Evolutionary conservation across 53 echinoderm and acorn worm genomes (phyloP), one percentile per base, ranked within the genome.

Genomic region (Holothuria scabra): DNA sequence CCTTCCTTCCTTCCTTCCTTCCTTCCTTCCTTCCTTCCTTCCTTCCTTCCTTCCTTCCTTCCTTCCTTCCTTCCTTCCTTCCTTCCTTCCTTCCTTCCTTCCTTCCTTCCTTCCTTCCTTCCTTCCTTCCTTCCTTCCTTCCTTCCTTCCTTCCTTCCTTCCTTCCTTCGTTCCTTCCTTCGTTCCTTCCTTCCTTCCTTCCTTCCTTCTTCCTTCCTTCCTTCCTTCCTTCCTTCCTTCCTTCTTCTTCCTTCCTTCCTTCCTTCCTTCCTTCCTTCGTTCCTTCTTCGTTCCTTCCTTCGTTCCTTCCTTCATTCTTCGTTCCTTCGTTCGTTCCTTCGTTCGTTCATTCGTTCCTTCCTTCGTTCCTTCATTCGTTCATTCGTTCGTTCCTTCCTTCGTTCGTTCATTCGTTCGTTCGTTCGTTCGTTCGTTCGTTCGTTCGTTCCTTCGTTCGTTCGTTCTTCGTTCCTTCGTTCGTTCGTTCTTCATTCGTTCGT

Each of bases 71-170:
- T n/a, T n/a, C n/a, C 24, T 46, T 28, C 49, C 21, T 8, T 76
- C 30, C 46, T 9, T 46, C 10, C 18, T 8, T 46, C 8, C 11
- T 35, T 38, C 16, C 19, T 71, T 71, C 8, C 9, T 28, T 10
- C 72, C 33, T 12, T 10, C 12, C 35, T 71, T 71, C 32, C 33
- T 71, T 71, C 12, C 21, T 71, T 71, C 35, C 72, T 12, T 71
- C 33, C 72, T 71, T 71, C 33, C 30, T 71, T 71, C 58, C 58
- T 13, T 58, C 58, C 58, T 58, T 58, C 58, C 58, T 58, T 58
- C 58, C 58, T 71, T 29, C 32, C 33, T 71, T 71, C 72, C 33
- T 71, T 71, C 72, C 32, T 71, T 71, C 32, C 11, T 28, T 71
- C 32, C 33, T 71, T 71, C 72, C 35, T 71, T 31, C 32, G 28